A percentile compares a stretch with the other conserved stretches of the same genome.
phyloP scores from a whole-genome alignment of 2,888 invertebrate species.

The Tenthredo mesomela region DNA sequence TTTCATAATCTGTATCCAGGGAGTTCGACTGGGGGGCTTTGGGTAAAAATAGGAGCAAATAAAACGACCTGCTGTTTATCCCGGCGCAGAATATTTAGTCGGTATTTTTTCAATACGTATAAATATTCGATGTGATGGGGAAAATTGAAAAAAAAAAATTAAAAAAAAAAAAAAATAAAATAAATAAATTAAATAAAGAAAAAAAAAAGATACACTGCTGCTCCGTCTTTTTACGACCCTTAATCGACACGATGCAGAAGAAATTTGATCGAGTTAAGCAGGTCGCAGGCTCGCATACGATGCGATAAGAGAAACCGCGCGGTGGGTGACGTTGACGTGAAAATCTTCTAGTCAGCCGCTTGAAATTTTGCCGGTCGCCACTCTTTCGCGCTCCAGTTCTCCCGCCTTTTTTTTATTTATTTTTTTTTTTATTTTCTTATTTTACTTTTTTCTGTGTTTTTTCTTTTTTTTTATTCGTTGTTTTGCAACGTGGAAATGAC shows the following conservation, averaged over 20 bases:
- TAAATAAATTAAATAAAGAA: background rate
- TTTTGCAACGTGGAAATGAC: conserved; percentile 6
- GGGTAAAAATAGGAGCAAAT: background rate
- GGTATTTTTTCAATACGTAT: background rate
- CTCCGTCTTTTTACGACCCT: conserved; percentile 6
- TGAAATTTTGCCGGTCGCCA: conserved; percentile 4
- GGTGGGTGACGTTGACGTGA: conserved; percentile 33
- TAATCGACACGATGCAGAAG: conserved; percentile 41
- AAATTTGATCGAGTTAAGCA: conserved; percentile 36
- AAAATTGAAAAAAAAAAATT: background rate
- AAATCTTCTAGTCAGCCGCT: conserved; percentile 36
- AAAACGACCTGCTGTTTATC: background rate
- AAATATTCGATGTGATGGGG: background rate
- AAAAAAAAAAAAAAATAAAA: background rate
- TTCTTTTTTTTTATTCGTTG: conserved; percentile 11
- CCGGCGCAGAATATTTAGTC: background rate
- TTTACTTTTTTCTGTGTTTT: conserved; percentile 46
- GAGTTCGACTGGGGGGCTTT: background rate
- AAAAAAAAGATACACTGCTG: background rate
- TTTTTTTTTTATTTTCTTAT: conserved; percentile 35
- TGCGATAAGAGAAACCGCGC: conserved; percentile 33
- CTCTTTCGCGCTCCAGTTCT: conserved; percentile 32
- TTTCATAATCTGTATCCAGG: conserved; percentile 29
- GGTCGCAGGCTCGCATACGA: conserved; percentile 11
- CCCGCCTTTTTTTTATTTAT: conserved; percentile 33